A percentile compares a stretch with the other conserved stretches of the same genome.
Conservation (phyloP, 2,797 vertebrate species). For the Danio choprae region DNA sequence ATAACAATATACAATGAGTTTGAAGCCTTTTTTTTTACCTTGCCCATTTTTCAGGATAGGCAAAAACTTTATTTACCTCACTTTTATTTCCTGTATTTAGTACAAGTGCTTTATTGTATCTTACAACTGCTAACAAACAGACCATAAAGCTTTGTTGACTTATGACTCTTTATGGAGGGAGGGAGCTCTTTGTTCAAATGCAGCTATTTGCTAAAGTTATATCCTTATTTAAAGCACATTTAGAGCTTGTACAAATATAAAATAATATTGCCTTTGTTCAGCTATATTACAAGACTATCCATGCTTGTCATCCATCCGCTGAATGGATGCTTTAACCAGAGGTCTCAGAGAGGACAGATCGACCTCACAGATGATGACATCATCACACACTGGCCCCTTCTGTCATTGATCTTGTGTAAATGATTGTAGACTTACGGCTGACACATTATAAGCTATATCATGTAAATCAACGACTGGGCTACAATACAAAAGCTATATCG, state of each 20-base stretch:
- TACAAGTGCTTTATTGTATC: neutral
- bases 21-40: neutral
- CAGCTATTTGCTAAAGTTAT: neutral
- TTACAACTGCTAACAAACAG: neutral
- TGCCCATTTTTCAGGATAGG: neutral
- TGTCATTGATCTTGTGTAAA: neutral
- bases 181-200: neutral
- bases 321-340: slow-evolving; percentile 3
- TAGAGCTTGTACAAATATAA: neutral
- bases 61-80: neutral
- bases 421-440: neutral
- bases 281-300: neutral
- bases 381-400: neutral
- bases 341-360: slow-evolving; percentile 9
- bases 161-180: neutral
- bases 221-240: neutral
- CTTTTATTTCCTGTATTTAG: neutral
- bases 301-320: neutral
- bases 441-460: neutral
- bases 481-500: neutral
- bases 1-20: neutral
- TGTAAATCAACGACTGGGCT: neutral
- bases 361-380: slow-evolving; percentile 19
- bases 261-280: neutral
- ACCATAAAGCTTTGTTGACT: slow-evolving; percentile 15